Conservation (phyloP, 2,888 invertebrate species). For the Drosophila neutralis region DNA sequence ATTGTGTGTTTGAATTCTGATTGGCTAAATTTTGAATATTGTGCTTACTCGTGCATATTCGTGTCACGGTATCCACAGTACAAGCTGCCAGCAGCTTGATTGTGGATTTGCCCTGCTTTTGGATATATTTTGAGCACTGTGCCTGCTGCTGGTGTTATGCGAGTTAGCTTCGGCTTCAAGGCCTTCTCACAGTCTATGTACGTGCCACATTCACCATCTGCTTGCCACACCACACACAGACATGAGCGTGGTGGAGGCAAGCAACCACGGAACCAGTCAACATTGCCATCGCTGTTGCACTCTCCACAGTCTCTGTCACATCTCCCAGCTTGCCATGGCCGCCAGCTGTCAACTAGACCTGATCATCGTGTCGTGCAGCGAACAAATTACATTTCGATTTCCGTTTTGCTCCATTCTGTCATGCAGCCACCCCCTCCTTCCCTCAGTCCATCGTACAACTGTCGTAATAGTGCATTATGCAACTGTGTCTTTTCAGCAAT, state of each 20-base stretch:
- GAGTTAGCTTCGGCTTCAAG: conserved; percentile 33
- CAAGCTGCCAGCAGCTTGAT: conserved; percentile 13
- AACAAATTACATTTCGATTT: conserved; percentile 77
- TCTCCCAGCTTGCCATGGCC: conserved; percentile 49
- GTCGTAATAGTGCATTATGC: conserved; percentile 53
- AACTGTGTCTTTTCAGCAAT: conserved; percentile 49
- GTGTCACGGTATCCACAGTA: conserved; percentile 18
- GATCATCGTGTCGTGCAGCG: conserved; percentile 58
- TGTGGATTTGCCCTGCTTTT: conserved; percentile 27
- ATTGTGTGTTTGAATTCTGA: background rate
- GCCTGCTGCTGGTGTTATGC: conserved; percentile 11
- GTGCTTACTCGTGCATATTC: background rate
- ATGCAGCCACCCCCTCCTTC: background rate
- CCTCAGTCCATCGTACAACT: background rate
- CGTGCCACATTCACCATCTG: conserved; percentile 50
- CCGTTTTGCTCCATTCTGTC: conserved; percentile 45
- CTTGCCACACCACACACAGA: conserved; percentile 15
- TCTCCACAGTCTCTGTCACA: conserved; percentile 53
- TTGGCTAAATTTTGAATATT: background rate
- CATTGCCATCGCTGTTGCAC: conserved; percentile 39
- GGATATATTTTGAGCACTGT: conserved; percentile 8
- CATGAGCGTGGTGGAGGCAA: background rate
- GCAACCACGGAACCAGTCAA: conserved; percentile 32
- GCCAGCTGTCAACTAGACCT: conserved; percentile 65
- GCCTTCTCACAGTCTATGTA: conserved; percentile 31